phyloP scores from a whole-genome alignment of 1,140 invertebrate genomes.

The Uloborus diversus region DNA sequence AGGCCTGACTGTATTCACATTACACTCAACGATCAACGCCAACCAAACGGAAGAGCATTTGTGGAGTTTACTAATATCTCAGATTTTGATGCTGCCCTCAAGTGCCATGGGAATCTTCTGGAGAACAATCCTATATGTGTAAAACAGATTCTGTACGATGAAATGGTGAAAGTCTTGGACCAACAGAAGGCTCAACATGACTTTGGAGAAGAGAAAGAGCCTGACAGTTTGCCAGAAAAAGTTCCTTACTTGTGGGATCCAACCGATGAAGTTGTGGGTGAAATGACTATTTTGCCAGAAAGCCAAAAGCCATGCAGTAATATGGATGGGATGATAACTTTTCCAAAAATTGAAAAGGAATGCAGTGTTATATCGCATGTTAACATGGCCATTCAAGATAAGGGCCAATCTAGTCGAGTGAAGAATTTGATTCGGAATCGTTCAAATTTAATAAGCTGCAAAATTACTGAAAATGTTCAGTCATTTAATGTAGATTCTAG shows the following conservation, averaged over 20 bases:
- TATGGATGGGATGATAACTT: neutral
- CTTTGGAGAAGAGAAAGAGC: neutral
- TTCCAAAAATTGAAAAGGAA: too few relatives aligned
- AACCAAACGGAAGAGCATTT: conserved; percentile 22
- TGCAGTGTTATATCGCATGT: too few relatives aligned
- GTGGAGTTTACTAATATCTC: conserved; percentile 17
- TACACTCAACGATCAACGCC: conserved; percentile 15
- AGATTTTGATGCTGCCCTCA: conserved; percentile 29
- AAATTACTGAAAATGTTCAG: too few relatives aligned
- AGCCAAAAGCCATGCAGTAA: neutral
- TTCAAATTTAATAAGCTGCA: neutral
- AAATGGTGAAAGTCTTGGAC: conserved; percentile 32
- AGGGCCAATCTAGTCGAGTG: neutral
- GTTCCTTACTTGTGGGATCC: conserved; percentile 1
- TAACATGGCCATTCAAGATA: too few relatives aligned
- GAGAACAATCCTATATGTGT: conserved; percentile 22
- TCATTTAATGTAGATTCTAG: too few relatives aligned
- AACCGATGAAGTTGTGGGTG: neutral
- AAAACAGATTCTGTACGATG: conserved; percentile 42
- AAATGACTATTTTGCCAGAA: neutral
- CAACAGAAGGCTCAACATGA: neutral
- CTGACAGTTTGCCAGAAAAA: neutral
- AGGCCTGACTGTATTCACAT: conserved; percentile 27
- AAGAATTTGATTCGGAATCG: neutral
- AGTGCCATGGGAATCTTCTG: conserved; percentile 22